A percentile compares a stretch with the other conserved stretches of the same genome.
phyloP scores from a whole-genome alignment of 2,888 invertebrate genomes.

The Drosophila quinaria region DNA sequence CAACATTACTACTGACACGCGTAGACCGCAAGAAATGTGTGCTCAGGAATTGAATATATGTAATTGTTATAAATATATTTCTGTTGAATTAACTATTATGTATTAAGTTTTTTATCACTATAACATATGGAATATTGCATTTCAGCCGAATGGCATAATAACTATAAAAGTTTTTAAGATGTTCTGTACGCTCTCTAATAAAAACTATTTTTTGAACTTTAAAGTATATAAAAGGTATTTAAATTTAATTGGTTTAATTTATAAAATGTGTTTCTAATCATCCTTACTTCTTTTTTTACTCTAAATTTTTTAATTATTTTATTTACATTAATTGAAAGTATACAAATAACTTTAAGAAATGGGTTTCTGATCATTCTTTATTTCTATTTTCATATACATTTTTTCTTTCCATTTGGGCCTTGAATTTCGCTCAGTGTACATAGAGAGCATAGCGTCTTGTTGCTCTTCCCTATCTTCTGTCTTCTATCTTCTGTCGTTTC shows the following conservation, averaged over 20 bases:
- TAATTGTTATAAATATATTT: too few species aligned
- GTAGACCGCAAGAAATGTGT: slow-evolving; percentile 18
- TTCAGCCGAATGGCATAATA: too few species aligned
- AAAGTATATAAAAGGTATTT: too few species aligned
- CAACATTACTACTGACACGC: slow-evolving; percentile 38
- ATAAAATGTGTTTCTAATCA: background rate
- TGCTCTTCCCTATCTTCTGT: background rate
- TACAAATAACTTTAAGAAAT: too few species aligned
- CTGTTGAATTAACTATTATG: too few species aligned
- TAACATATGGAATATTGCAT: too few species aligned
- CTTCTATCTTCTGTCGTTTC: slow-evolving; percentile 13
- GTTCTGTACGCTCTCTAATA: too few species aligned
- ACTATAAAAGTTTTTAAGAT: too few species aligned
- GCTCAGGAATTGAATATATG: background rate
- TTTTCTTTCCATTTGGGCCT: background rate
- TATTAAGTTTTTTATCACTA: too few species aligned
- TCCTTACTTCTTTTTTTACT: background rate
- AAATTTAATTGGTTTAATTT: too few species aligned
- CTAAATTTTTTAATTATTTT: background rate
- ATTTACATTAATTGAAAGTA: too few species aligned
- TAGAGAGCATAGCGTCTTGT: slow-evolving; percentile 1
- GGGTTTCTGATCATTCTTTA: background rate
- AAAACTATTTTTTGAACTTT: too few species aligned
- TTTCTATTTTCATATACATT: background rate
- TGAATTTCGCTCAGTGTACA: slow-evolving; percentile 27